Conservation (phyloP, 2,888 invertebrate genomes). For the Poecilobothrus nobilitatus region DNA sequence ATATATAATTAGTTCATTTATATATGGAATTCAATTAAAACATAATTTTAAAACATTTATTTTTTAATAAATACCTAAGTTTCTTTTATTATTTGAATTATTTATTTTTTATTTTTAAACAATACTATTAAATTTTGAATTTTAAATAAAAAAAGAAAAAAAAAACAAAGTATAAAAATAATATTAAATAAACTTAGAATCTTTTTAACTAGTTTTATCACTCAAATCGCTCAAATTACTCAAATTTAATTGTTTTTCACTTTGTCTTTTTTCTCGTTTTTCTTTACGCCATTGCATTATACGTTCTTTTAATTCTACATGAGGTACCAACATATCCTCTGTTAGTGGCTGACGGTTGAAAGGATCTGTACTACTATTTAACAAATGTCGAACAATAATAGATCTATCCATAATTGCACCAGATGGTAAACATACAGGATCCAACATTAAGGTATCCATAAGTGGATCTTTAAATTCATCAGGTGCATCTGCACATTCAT, state of each 20-base stretch:
- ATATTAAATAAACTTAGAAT: neutral
- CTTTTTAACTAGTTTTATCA: slow-evolving; percentile 39
- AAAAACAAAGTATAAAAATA: too few relatives aligned
- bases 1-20: too few relatives aligned
- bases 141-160: too few relatives aligned
- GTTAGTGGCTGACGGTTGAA: slow-evolving; percentile 93
- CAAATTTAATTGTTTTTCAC: slow-evolving; percentile 28
- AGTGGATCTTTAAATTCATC: slow-evolving; percentile 94
- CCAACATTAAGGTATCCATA: slow-evolving; percentile 95
- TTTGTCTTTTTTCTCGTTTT: slow-evolving; percentile 47
- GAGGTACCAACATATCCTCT: slow-evolving; percentile 88
- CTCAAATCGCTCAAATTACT: slow-evolving; percentile 27
- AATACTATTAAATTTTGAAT: too few relatives aligned
- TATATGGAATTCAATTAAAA: too few relatives aligned
- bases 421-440: slow-evolving; percentile 87
- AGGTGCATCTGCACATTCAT: slow-evolving; percentile 91
- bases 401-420: slow-evolving; percentile 90
- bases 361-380: slow-evolving; percentile 95
- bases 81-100: too few relatives aligned
- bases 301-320: slow-evolving; percentile 73
- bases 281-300: slow-evolving; percentile 82
- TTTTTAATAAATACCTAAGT: too few relatives aligned
- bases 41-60: too few relatives aligned
- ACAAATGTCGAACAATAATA: slow-evolving; percentile 84
- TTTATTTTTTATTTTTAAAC: too few relatives aligned